phyloP scores from a whole-genome alignment of 2,113 vertebrate species.

The Equus quagga region DNA sequence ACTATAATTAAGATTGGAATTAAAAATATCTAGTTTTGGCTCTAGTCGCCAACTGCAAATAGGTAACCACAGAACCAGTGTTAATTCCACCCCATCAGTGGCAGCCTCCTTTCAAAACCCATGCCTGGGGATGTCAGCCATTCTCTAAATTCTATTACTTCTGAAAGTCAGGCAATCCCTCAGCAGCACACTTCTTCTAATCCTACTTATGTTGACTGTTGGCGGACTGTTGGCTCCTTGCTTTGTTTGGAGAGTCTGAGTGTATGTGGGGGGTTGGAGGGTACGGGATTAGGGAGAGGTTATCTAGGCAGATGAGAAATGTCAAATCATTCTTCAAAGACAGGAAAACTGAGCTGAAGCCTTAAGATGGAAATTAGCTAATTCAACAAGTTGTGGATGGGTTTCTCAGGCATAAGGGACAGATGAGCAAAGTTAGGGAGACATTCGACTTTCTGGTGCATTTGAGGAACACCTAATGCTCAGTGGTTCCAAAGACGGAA shows the following conservation, averaged over 20 bases:
- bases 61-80: neutral
- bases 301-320: neutral
- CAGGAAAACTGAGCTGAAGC: neutral
- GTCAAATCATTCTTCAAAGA: neutral
- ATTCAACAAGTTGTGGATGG: neutral
- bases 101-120: neutral
- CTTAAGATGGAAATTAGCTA: neutral
- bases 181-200: neutral
- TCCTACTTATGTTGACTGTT: no score
- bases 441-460: neutral
- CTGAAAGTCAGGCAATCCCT: no score
- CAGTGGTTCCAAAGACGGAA: neutral
- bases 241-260: neutral
- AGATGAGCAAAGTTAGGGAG: neutral
- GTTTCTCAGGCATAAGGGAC: neutral
- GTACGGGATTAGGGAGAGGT: neutral
- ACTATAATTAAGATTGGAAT: neutral
- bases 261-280: accelerated
- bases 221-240: no score
- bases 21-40: neutral
- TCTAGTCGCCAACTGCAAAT: neutral
- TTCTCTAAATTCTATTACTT: neutral
- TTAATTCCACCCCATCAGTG: neutral
- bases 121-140: neutral
- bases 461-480: neutral